phyloP scores from a whole-genome alignment of 2,113 vertebrate genomes.

The Epinephelus cyanopodus region DNA sequence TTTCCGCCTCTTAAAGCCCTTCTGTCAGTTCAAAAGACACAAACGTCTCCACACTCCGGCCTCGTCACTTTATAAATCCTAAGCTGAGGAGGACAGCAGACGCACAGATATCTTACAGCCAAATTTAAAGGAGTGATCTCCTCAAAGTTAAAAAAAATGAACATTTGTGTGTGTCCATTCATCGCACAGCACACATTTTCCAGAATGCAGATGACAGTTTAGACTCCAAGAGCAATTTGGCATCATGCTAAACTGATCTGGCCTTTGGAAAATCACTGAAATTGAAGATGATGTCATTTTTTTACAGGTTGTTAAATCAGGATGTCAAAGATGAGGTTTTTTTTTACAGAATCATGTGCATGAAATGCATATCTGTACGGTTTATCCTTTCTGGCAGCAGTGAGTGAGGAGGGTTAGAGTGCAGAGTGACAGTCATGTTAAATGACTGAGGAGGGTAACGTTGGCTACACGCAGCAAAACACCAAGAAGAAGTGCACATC shows the following conservation, averaged over 20 bases:
- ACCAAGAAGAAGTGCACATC: constrained; percentile 36
- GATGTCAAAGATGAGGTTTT: constrained; percentile 30
- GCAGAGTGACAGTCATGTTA: constrained; percentile 50
- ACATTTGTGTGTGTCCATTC: constrained; percentile 30
- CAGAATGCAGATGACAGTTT: constrained; percentile 46
- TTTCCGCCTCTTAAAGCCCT: constrained; percentile 37
- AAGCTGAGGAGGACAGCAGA: constrained; percentile 59
- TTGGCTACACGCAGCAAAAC: constrained; percentile 30
- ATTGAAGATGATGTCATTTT: constrained; percentile 49
- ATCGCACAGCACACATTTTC: constrained; percentile 37
- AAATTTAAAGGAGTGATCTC: constrained; percentile 17
- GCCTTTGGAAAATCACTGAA: constrained; percentile 40
- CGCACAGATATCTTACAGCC: constrained; percentile 44
- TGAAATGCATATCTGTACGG: constrained; percentile 38
- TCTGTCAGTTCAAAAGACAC: constrained; percentile 53
- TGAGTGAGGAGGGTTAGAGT: constrained; percentile 35
- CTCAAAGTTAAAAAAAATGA: constrained; percentile 36
- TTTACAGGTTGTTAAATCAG: constrained; percentile 58
- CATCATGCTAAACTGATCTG: constrained; percentile 14
- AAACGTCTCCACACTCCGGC: constrained; percentile 32
- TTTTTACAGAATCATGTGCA: constrained; percentile 6
- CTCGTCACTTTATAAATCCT: constrained; percentile 69
- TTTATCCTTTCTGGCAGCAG: constrained; percentile 43
- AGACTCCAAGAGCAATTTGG: constrained; percentile 46
- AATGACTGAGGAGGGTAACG: constrained; percentile 44